These are phyloP conservation scores for Venustaconcha ellipsiformis DNA, from an alignment of 1,140 invertebrate genomes.

Conservation along the genomic window DNA sequence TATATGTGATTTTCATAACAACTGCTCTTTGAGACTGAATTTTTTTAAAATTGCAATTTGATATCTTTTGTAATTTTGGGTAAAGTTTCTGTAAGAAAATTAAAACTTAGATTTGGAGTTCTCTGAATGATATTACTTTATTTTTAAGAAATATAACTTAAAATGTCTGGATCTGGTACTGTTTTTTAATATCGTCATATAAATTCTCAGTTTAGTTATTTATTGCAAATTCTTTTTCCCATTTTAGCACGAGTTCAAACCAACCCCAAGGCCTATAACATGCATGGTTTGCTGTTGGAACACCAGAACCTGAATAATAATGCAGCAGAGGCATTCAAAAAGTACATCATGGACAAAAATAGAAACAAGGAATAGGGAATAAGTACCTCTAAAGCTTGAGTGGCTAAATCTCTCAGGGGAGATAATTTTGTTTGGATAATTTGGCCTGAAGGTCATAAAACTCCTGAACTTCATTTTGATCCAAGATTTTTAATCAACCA, in stretches of 20 bases:
- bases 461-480: too few species aligned
- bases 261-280: slow-evolving; percentile 80
- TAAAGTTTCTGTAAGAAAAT: too few species aligned
- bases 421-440: not conserved
- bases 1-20: too few species aligned
- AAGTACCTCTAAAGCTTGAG: not conserved
- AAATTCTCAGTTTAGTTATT: not conserved
- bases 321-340: slow-evolving; percentile 76
- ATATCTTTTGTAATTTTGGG: too few species aligned
- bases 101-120: too few species aligned
- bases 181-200: too few species aligned
- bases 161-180: too few species aligned
- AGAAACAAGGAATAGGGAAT: not conserved
- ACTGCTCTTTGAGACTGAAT: too few species aligned
- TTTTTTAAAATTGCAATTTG: too few species aligned
- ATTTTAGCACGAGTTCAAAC: slow-evolving; percentile 72
- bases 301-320: slow-evolving; percentile 77
- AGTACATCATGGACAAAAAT: slow-evolving; percentile 33
- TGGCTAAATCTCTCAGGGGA: not conserved
- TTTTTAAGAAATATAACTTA: too few species aligned
- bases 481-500: not conserved
- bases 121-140: too few species aligned
- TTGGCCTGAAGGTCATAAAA: not conserved
- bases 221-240: slow-evolving; percentile 20
- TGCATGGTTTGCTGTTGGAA: slow-evolving; percentile 83